Evolutionary conservation across 2,113 vertebrate species (phyloP).

Genomic region (Grammomys dolichurus): DNA sequence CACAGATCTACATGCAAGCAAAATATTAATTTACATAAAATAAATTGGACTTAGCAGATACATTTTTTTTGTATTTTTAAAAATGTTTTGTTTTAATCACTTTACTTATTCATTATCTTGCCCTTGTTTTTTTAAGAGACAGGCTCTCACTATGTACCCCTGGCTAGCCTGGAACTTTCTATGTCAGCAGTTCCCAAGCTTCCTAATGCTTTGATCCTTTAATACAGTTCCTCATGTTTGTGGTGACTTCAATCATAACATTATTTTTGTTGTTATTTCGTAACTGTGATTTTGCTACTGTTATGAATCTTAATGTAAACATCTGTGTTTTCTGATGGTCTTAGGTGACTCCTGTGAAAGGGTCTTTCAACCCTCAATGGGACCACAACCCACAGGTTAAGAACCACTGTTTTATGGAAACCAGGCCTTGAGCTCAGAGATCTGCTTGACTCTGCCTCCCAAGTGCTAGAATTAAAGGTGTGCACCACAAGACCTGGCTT

Average conservation of each 20-base stretch:
- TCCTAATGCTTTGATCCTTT: background rate
- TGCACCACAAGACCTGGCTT: background rate
- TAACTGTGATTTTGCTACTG: background rate
- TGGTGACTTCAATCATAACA: background rate
- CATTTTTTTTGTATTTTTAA: background rate
- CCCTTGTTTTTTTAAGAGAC: background rate
- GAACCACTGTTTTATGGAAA: background rate
- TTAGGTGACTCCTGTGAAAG: background rate
- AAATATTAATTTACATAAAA: background rate
- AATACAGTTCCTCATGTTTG: background rate
- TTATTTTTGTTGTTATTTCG: background rate
- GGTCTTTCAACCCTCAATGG: background rate
- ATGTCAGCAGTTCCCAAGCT: background rate
- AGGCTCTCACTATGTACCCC: background rate
- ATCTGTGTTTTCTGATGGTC: background rate
- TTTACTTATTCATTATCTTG: background rate
- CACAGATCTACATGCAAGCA: no score
- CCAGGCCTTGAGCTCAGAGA: background rate
- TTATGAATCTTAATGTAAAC: background rate
- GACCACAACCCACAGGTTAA: background rate
- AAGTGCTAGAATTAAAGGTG: background rate
- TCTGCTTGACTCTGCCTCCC: background rate
- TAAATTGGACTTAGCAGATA: background rate
- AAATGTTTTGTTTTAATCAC: background rate
- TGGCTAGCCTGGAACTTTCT: background rate